Percentiles rank a stretch among this genome's conserved stretches.
Evolutionary conservation across 2,888 invertebrate genomes (phyloP).

Genomic region (Ferrisia virgata): DNA sequence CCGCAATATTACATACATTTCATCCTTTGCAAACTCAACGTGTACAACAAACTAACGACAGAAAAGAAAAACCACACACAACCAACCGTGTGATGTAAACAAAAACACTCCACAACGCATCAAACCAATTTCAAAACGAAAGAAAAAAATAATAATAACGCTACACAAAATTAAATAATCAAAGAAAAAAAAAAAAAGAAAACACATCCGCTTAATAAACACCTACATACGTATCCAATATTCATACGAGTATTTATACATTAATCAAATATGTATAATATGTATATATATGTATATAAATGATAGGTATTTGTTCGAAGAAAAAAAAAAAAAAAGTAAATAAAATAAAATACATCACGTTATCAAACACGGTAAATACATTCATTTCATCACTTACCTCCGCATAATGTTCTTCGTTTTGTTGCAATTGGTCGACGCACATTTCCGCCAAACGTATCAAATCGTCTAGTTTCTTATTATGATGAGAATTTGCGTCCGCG

Average conservation of each 20-base stretch:
- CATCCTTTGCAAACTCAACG: background rate
- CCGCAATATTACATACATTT: too few species aligned
- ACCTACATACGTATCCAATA: background rate
- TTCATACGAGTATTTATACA: background rate
- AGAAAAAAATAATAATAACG: constrained; percentile 17
- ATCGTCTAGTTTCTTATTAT: constrained; percentile 90
- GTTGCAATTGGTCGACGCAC: constrained; percentile 96
- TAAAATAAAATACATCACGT: constrained; percentile 14
- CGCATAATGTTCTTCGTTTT: constrained; percentile 99
- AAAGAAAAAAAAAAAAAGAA: too few species aligned
- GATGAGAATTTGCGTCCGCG: constrained; percentile 51
- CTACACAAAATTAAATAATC: constrained; percentile 19
- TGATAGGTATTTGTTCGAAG: background rate
- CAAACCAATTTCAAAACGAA: constrained; percentile 33
- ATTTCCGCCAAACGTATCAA: constrained; percentile 94
- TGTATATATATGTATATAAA: background rate
- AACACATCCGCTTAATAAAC: constrained; percentile 25
- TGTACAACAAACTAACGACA: constrained; percentile 12
- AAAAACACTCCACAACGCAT: constrained; percentile 38
- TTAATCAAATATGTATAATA: too few species aligned
- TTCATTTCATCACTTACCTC: constrained; percentile 70
- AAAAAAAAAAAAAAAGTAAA: background rate
- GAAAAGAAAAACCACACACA: background rate
- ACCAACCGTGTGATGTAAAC: constrained; percentile 28
- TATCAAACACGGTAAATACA: background rate